Percentiles rank a stretch among this genome's conserved stretches.
These are phyloP conservation scores for Melierax canorus DNA, from an alignment of 2,113 vertebrate genomes.

Conservation along the genomic window DNA sequence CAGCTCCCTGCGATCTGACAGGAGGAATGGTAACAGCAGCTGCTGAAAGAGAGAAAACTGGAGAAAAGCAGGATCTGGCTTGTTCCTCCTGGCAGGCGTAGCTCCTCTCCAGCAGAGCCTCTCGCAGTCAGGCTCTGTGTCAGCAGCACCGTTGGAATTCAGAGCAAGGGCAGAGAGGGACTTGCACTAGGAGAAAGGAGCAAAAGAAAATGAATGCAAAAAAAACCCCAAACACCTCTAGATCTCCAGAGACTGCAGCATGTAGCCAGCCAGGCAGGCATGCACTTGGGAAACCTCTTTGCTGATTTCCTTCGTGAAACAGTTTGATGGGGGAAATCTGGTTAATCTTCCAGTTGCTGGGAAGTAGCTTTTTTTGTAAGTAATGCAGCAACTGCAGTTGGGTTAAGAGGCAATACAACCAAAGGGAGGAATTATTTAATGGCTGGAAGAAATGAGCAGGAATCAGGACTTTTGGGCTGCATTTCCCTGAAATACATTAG, in stretches of 20 bases:
- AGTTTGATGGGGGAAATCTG: neutral
- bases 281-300: neutral
- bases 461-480: neutral
- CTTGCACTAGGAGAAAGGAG: neutral
- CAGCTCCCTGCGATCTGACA: fast-evolving
- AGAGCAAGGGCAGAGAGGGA: neutral
- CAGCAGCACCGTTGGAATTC: neutral
- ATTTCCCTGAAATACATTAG: neutral
- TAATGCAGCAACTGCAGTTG: neutral
- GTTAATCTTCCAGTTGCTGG: neutral
- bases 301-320: neutral
- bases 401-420: neutral
- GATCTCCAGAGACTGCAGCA: neutral
- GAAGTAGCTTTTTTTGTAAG: neutral
- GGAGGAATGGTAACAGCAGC: neutral
- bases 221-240: fast-evolving
- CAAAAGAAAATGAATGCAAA: neutral
- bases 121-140: neutral
- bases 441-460: neutral
- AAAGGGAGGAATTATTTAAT: neutral
- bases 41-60: neutral
- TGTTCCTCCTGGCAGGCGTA: neutral
- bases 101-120: neutral
- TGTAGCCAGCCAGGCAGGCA: neutral
- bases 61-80: neutral